Evolutionary conservation across 2,797 vertebrate species (phyloP), one percentile per base, ranked within the genome.

Genomic region (Telmatherina bonti): DNA sequence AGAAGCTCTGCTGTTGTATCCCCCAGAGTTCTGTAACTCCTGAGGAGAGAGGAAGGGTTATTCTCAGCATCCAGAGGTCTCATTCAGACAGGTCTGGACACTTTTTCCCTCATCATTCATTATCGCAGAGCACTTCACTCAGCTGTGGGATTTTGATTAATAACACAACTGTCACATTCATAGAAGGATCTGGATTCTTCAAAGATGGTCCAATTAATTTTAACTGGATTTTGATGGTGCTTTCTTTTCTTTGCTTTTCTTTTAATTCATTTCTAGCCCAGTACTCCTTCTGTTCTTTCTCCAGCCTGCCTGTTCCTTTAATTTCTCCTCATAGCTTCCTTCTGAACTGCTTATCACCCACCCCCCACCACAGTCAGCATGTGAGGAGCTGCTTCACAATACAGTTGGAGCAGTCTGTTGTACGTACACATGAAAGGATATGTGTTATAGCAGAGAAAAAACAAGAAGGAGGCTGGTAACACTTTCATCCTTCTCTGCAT

Each of bases 141-240:
- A 58, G 60, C 73, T 78, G 66, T 72, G 67, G 66, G 59, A 71
- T 58, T 75, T 71, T 87, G 76, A 85, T 78, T 75, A 82, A 81
- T 81, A 82, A 72, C 47, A 22, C 58, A 2, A 10, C 55, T 53
- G 61, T 15, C 36, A 24, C 4, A 4, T 41, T 51, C 55, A 75
- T 64, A 83, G 29, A 78, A 59, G 47, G 53, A 78, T 31, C 43
- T 65, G 33, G 43, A 68, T 67, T 79, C 63, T 74, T 62, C 59
- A 69, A 63, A 80, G 56, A 78, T 65, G n/a, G 43, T 60, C 75
- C 75, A 76, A 53, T 88, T 86, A 75, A 73, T 81, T 83, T 58
- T 7, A n/a, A 33, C 53, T n/a, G n/a, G 33, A 31, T 36, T 61
- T 58, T 62, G 36, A 49, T 24, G 62, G 35, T 30, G 24, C 51